phyloP scores from a whole-genome alignment of 2,888 invertebrate species.

The Graphium colonna region DNA sequence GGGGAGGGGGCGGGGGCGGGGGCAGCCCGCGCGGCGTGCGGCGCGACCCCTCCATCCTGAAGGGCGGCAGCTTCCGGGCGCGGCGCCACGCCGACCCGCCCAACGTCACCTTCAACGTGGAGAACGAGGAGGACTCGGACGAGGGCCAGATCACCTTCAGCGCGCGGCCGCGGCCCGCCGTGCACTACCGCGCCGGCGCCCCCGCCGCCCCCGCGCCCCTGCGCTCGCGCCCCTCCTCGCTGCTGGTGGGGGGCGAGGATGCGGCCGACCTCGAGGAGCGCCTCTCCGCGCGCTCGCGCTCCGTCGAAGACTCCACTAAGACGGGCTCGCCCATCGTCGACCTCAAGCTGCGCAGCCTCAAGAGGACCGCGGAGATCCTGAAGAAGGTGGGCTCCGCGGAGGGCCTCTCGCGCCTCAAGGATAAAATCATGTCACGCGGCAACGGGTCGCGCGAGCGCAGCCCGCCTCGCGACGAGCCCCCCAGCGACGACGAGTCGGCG shows the following conservation, averaged over 20 bases:
- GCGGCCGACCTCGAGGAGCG: conserved; percentile 36
- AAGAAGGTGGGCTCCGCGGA: conserved; percentile 66
- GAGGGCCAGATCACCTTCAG: conserved; percentile 71
- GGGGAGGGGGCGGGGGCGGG: too few relatives aligned
- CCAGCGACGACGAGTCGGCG: conserved; percentile 85
- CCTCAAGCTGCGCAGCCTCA: conserved; percentile 52
- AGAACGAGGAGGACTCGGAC: conserved; percentile 64
- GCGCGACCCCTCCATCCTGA: conserved; percentile 58
- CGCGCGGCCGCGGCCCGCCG: conserved; percentile 43
- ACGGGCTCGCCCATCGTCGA: conserved; percentile 49
- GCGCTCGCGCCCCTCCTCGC: conserved; percentile 52
- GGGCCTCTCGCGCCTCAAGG: conserved; percentile 58
- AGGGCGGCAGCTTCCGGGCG: conserved; percentile 46
- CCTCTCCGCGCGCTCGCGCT: conserved; percentile 52
- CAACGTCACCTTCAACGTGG: conserved; percentile 73
- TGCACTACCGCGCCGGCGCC: conserved; percentile 31
- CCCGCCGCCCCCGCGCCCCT: conserved; percentile 29
- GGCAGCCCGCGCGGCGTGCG: conserved; percentile 46
- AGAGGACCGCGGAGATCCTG: conserved; percentile 59
- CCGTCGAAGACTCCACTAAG: conserved; percentile 62
- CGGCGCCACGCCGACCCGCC: conserved; percentile 48
- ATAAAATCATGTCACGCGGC: conserved; percentile 57
- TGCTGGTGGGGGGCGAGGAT: conserved; percentile 48
- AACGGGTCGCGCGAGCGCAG: conserved; percentile 61
- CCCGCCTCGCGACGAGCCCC: conserved; percentile 51